Evolutionary conservation across 2,888 invertebrate genomes (phyloP), one percentile per base, ranked within the genome.

Genomic region (Diadegma fenestrale): DNA sequence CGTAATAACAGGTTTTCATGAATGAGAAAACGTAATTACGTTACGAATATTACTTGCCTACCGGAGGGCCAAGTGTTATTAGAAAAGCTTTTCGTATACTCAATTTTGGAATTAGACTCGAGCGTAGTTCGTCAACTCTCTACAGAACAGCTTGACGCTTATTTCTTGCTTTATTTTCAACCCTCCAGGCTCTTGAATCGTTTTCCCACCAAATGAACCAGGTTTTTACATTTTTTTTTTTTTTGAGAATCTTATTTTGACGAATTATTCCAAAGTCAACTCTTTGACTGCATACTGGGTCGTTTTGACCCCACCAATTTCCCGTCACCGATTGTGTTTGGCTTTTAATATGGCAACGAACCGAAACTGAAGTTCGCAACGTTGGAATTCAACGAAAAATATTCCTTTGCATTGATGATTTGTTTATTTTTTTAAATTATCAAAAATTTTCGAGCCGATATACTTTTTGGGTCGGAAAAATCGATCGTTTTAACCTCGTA

Each of bases 1-100:
- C 37, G 19, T 30, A 30, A 71, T 41, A 63, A 79, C 30, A 68
- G 26, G 30, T 14, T 77, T 78, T 41, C 12, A 14, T 14, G 30
- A 51, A 64, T 48, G 37, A 68, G 58, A 26, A 58, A 51, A 26
- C 14, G 26, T 58, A 26, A 58, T 58, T 58, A 58, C 26, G 58
- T 58, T 26, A 14, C 58, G 6, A 58, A 14, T 58, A 5, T 58
- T 58, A 26, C 26, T 14, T 26, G 14, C 14, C 12, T 14, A 26
- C 58, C 58, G 26, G 6, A 14, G 58, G 26, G 14, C 37, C 1
- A 26, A 58, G 12, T 26, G 12, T 58, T 26, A 58, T 58, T 58
- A 26, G 26, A 26, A 14, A 26, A 2, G 26, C 58, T 58, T 58
- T 58, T 7, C 2, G 58, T 58, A 26, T 1, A 14, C 58, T 58